Conservation (phyloP, 2,797 vertebrate species). For the Hafferia zeledoni region DNA sequence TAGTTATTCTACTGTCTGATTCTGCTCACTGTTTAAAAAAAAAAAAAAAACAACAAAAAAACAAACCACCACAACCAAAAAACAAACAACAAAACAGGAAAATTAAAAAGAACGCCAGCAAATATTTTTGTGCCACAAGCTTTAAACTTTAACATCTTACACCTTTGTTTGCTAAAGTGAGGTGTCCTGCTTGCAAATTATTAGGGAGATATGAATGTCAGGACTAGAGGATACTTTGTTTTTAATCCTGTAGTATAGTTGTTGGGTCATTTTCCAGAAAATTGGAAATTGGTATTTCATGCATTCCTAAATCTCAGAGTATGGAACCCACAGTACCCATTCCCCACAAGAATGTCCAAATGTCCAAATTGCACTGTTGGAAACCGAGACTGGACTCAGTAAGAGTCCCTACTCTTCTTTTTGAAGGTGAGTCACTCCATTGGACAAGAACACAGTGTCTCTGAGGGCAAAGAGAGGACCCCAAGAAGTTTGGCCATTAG, state of each 20-base stretch:
- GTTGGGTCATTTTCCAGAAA: not conserved
- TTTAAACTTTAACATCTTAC: not conserved
- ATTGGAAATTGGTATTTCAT: not conserved
- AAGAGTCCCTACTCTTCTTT: not conserved
- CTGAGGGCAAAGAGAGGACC: not conserved
- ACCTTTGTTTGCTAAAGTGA: not conserved
- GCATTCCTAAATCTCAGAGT: not conserved
- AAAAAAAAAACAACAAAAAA: rapidly evolving
- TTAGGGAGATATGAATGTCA: not conserved
- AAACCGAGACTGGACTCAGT: not conserved
- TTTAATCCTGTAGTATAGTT: not conserved
- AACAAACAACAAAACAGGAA: not conserved
- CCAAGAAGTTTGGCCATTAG: not conserved
- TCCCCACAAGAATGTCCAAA: not conserved
- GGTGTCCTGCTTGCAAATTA: not conserved
- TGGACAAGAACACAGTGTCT: not conserved
- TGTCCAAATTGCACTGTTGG: not conserved
- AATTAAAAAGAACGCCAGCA: not conserved
- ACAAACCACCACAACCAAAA: not conserved
- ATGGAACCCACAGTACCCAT: not conserved
- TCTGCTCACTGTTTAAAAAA: not conserved
- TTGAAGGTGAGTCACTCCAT: not conserved
- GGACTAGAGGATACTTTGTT: not conserved
- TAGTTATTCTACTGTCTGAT: not conserved
- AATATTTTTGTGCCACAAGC: not conserved